Percentiles rank a stretch among this genome's conserved stretches.
Evolutionary conservation across 2,888 invertebrate genomes (phyloP).

Genomic region (Electrophaes corylata): DNA sequence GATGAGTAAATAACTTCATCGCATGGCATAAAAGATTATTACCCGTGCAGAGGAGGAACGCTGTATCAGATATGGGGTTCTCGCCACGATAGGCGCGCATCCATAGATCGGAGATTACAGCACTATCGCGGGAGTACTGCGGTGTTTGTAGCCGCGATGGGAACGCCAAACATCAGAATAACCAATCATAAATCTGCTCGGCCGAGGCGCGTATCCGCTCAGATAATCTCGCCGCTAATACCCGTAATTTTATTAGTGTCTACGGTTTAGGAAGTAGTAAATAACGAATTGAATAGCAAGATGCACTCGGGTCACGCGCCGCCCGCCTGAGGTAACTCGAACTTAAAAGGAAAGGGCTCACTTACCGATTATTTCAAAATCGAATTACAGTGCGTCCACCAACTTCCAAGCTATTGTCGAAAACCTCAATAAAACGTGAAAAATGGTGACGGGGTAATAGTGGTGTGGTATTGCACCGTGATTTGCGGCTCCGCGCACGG

Average conservation of each 20-base stretch:
- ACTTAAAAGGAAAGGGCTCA: slow-evolving; percentile 23
- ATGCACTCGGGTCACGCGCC: slow-evolving; percentile 37
- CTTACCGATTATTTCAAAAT: slow-evolving; percentile 26
- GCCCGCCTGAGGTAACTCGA: slow-evolving; percentile 36
- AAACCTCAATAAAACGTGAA: slow-evolving; percentile 39
- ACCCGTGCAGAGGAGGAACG: slow-evolving; percentile 50
- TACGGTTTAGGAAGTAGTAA: slow-evolving; percentile 56
- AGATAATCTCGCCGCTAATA: slow-evolving; percentile 57
- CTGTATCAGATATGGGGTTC: slow-evolving; percentile 58
- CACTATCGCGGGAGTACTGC: slow-evolving; percentile 40
- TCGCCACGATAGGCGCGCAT: slow-evolving; percentile 48
- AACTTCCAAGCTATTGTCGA: slow-evolving; percentile 45
- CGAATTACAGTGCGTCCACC: slow-evolving; percentile 39
- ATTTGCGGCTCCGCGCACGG: slow-evolving; percentile 54
- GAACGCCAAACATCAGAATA: slow-evolving; percentile 65
- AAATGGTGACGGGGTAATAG: slow-evolving; percentile 32
- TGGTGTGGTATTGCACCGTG: slow-evolving; percentile 44
- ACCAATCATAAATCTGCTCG: slow-evolving; percentile 61
- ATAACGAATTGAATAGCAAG: slow-evolving; percentile 41
- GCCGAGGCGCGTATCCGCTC: slow-evolving; percentile 55
- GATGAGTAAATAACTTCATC: slow-evolving; percentile 63
- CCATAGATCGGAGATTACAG: slow-evolving; percentile 57
- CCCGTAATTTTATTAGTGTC: slow-evolving; percentile 51
- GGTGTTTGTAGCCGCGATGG: slow-evolving; percentile 44
- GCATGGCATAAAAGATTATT: slow-evolving; percentile 60